A percentile compares a stretch with the other conserved stretches of the same genome.
Evolutionary conservation across 2,113 vertebrate species (phyloP).

Genomic region (Cardinalis cardinalis): DNA sequence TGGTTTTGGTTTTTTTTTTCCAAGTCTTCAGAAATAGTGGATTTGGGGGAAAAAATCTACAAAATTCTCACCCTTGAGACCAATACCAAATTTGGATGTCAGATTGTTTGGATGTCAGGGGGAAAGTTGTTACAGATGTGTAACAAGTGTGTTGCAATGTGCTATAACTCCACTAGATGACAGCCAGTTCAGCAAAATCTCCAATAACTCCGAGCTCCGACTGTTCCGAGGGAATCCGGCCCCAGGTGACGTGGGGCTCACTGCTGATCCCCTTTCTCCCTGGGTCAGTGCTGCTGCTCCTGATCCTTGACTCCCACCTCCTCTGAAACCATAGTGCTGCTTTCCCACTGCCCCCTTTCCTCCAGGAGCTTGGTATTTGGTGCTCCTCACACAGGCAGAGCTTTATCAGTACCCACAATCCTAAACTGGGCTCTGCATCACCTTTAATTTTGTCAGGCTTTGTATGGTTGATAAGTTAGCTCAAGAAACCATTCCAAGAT

Average conservation of each 20-base stretch:
- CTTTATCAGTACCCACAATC: neutral
- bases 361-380: neutral
- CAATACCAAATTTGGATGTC: neutral
- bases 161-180: neutral
- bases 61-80: neutral
- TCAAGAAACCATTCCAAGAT: neutral
- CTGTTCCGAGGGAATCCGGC: accelerated
- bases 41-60: accelerated
- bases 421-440: neutral
- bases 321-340: neutral
- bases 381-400: accelerated
- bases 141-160: neutral
- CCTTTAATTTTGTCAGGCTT: neutral
- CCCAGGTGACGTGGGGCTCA: neutral
- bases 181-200: neutral
- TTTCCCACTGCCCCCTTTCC: neutral
- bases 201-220: accelerated
- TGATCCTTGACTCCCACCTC: neutral
- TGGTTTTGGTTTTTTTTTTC: accelerated
- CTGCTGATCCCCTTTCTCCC: accelerated
- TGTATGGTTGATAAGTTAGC: neutral
- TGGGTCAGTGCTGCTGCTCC: neutral
- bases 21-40: neutral
- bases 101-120: neutral
- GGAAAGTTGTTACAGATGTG: neutral